A percentile compares a stretch with the other conserved stretches of the same genome.
Conservation (phyloP, 1,140 invertebrate genomes). For the Argopecten irradians region DNA sequence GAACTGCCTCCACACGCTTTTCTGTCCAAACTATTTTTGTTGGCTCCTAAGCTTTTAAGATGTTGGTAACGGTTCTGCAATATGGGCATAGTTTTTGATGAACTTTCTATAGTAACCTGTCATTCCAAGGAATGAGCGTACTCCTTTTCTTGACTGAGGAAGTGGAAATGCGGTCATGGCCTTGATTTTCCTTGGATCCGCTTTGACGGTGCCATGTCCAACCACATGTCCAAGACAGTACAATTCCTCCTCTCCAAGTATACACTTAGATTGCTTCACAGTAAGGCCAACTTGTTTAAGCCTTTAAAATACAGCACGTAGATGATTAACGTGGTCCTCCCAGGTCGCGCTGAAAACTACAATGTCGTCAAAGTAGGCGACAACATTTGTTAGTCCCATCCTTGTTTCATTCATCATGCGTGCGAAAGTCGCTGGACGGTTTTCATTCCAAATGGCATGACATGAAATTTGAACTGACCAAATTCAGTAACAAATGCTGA, state of each 20-base stretch:
- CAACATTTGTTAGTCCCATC: too few species aligned
- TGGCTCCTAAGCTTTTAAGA: slow-evolving; percentile 3
- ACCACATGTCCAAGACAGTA: slow-evolving; percentile 36
- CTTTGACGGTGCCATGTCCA: slow-evolving; percentile 17
- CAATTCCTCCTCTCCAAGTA: neutral
- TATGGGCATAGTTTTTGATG: neutral
- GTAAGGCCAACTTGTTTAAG: too few species aligned
- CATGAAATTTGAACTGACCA: too few species aligned
- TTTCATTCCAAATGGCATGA: too few species aligned
- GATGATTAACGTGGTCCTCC: too few species aligned
- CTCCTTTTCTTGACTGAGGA: neutral
- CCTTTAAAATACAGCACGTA: too few species aligned
- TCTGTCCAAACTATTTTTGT: slow-evolving; percentile 19
- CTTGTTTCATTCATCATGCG: too few species aligned
- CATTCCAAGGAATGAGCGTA: slow-evolving; percentile 35
- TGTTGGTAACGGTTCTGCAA: slow-evolving; percentile 26
- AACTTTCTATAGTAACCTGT: slow-evolving; percentile 30
- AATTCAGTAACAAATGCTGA: too few species aligned
- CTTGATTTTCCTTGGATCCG: slow-evolving; percentile 24
- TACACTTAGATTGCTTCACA: too few species aligned
- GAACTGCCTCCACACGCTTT: neutral
- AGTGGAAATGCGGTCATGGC: slow-evolving; percentile 31
- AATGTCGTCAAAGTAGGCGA: too few species aligned
- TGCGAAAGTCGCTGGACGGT: too few species aligned
- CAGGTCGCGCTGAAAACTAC: too few species aligned